Conservation (phyloP, 1,140 invertebrate genomes). For the Ips nitidus region DNA sequence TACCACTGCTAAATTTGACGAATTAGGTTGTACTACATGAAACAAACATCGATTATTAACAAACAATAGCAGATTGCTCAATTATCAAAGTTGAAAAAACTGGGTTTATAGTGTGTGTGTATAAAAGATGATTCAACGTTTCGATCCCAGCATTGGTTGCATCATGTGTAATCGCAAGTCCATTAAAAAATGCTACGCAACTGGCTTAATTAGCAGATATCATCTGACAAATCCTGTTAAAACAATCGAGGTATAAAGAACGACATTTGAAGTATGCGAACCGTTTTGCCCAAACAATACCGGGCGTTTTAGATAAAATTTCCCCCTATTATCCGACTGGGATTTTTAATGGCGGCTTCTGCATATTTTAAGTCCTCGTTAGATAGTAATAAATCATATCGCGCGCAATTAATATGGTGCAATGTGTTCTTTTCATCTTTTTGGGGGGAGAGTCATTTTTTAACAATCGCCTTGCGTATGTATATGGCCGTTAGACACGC, state of each 20-base stretch:
- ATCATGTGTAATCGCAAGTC: background rate
- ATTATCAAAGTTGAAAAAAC: no score
- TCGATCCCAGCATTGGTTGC: no score
- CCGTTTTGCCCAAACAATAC: slow-evolving; percentile 26
- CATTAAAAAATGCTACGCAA: slow-evolving; percentile 17
- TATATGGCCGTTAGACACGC: slow-evolving; percentile 20
- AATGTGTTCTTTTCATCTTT: slow-evolving; percentile 15
- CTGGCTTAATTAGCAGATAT: slow-evolving; percentile 21
- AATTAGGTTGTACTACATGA: no score
- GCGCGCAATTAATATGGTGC: background rate
- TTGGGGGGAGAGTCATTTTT: slow-evolving; percentile 12
- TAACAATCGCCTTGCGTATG: slow-evolving; percentile 13
- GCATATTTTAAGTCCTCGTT: slow-evolving; percentile 12
- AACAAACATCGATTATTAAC: no score
- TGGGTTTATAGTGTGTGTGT: no score
- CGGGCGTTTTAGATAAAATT: slow-evolving; percentile 29
- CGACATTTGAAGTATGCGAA: slow-evolving; percentile 29
- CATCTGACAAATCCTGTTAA: slow-evolving; percentile 14
- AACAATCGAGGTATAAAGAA: slow-evolving; percentile 23
- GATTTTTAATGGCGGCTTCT: slow-evolving; percentile 10
- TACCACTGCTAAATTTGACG: no score
- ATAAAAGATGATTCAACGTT: no score
- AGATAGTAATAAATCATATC: slow-evolving; percentile 21
- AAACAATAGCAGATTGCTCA: no score
- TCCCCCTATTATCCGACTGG: slow-evolving; percentile 8